These are phyloP conservation scores for Entomobrya multifasciata DNA, from an alignment of 2,888 invertebrate genomes.

Conservation along the genomic window DNA sequence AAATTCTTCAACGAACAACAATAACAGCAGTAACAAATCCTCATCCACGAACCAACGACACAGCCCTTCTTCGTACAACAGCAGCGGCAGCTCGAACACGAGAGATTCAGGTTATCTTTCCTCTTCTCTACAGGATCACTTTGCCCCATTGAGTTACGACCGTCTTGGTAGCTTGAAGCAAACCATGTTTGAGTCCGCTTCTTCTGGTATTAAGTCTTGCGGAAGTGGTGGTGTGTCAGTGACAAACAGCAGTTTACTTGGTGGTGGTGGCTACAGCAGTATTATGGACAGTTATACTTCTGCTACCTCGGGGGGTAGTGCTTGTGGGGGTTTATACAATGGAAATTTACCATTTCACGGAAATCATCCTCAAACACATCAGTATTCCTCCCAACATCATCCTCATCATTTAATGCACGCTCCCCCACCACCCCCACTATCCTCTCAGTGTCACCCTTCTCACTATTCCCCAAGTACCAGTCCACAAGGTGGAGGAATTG, in stretches of 20 bases:
- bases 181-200: conserved; percentile 59
- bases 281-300: conserved; percentile 62
- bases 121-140: conserved; percentile 51
- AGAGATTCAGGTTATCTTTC: conserved; percentile 53
- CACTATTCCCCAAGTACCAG: conserved; percentile 77
- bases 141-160: conserved; percentile 65
- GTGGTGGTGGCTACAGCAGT: conserved; percentile 43
- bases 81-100: no score
- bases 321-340: conserved; percentile 44
- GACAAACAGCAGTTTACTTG: conserved; percentile 30
- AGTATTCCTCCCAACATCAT: conserved; percentile 64
- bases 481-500: conserved; percentile 62
- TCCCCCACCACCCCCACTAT: conserved; percentile 59
- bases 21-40: no score
- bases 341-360: conserved; percentile 31
- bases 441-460: conserved; percentile 73
- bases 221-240: conserved; percentile 31
- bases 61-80: background rate
- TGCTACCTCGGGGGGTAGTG: background rate
- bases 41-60: conserved; percentile 62
- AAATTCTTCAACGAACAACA: conserved; percentile 40
- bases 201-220: conserved; percentile 29
- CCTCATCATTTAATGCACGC: conserved; percentile 65
- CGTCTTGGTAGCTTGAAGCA: conserved; percentile 63
- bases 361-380: background rate